phyloP scores from a whole-genome alignment of 2,888 invertebrate species.

The Nipponacmea schrenckii region DNA sequence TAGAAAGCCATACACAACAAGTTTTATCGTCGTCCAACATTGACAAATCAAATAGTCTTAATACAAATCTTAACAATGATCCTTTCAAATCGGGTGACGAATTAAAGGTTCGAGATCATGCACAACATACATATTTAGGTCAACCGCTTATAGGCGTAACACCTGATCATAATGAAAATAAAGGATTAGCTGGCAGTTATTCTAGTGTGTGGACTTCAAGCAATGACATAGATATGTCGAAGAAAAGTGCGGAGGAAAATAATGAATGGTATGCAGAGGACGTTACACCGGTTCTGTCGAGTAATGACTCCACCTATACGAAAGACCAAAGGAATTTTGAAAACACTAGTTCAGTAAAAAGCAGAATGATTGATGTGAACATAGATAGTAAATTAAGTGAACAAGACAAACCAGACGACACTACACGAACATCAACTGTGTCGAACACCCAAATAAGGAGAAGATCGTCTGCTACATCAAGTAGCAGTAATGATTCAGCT shows the following conservation, averaged over 20 bases:
- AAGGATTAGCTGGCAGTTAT: not conserved
- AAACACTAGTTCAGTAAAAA: not conserved
- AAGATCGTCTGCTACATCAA: no score
- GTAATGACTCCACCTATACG: not conserved
- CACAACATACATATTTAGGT: conserved; percentile 6
- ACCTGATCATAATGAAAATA: not conserved
- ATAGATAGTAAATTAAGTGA: conserved; percentile 4
- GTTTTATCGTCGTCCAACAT: not conserved
- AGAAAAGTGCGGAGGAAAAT: not conserved
- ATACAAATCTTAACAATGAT: not conserved
- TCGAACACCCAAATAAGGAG: no score
- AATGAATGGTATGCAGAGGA: conserved; percentile 8
- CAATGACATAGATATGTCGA: not conserved
- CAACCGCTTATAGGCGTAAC: not conserved
- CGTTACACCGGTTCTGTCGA: not conserved
- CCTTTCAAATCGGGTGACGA: not conserved
- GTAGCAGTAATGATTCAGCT: no score
- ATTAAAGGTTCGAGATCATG: not conserved
- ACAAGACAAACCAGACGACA: conserved; percentile 5
- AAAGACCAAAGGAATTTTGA: conserved; percentile 14
- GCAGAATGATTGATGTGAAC: conserved; percentile 15
- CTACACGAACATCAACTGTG: not conserved
- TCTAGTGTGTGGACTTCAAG: not conserved
- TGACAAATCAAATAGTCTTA: not conserved
- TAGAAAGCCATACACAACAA: not conserved